A percentile compares a stretch with the other conserved stretches of the same genome.
Conservation (phyloP, 2,113 vertebrate genomes). For the Catharus minimus region DNA sequence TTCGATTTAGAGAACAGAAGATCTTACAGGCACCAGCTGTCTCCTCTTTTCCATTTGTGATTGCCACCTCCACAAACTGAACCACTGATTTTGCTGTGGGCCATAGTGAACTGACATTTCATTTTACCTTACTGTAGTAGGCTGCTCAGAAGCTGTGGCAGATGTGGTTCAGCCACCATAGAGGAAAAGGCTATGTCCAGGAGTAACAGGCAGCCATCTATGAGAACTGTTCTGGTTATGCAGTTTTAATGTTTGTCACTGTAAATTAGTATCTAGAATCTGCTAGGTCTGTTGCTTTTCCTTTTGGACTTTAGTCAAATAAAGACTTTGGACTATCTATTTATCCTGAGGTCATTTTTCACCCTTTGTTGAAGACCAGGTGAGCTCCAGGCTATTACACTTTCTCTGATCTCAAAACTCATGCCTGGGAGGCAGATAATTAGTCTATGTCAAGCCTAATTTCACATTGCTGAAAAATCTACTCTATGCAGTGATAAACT, state of each 20-base stretch:
- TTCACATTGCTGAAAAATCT: background rate
- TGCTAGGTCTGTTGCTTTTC: background rate
- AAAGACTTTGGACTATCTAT: background rate
- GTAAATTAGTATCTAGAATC: background rate
- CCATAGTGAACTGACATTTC: background rate
- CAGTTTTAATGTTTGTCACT: background rate
- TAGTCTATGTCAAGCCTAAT: background rate
- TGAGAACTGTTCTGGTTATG: background rate
- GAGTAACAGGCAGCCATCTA: background rate
- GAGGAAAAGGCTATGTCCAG: background rate
- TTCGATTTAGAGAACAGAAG: background rate
- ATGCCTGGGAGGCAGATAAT: background rate
- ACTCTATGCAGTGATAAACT: background rate
- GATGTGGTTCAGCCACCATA: background rate
- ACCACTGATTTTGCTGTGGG: background rate
- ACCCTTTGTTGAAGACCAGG: background rate
- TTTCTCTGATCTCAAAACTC: background rate
- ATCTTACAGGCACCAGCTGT: background rate
- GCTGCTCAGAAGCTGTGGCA: background rate
- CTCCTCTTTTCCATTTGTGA: background rate
- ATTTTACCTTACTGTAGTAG: background rate
- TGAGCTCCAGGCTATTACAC: background rate
- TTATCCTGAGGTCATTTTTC: background rate
- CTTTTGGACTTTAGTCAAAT: background rate
- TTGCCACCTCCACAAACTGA: background rate